These are phyloP conservation scores for Aplysia californica DNA, from an alignment of 1,140 invertebrate species.

Conservation along the genomic window DNA sequence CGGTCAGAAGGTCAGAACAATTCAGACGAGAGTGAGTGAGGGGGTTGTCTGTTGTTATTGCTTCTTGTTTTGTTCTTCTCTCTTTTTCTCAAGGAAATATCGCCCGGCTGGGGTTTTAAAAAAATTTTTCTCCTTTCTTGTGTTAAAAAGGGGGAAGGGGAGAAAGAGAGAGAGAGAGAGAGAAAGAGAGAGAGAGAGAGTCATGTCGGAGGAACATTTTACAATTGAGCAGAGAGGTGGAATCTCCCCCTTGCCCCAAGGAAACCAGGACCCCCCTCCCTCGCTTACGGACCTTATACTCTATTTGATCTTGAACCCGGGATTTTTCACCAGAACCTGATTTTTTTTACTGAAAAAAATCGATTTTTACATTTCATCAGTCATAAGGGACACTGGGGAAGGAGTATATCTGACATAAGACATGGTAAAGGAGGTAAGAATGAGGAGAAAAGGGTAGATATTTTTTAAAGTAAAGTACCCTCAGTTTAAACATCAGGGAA, in stretches of 20 bases:
- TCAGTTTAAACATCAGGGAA: neutral
- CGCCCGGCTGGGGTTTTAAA: neutral
- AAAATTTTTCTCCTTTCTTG: neutral
- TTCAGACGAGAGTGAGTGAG: no score
- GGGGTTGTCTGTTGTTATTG: no score
- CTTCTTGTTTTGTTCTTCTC: neutral
- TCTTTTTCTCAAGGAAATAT: neutral
- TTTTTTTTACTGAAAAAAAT: neutral
- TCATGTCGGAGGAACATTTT: neutral
- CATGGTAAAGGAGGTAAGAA: neutral
- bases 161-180: neutral
- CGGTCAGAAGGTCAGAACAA: neutral
- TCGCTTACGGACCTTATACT: neutral
- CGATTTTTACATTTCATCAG: no score
- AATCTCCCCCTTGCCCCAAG: no score
- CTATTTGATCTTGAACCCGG: neutral
- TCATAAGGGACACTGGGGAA: no score
- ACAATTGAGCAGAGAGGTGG: neutral
- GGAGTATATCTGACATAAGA: no score
- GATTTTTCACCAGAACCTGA: neutral
- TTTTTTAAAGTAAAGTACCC: neutral
- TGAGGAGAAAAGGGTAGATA: neutral
- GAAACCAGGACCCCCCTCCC: neutral
- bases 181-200: constrained; percentile 3
- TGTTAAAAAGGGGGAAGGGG: neutral